Conservation (phyloP, 2,888 invertebrate genomes). For the Ochropleura plecta region DNA sequence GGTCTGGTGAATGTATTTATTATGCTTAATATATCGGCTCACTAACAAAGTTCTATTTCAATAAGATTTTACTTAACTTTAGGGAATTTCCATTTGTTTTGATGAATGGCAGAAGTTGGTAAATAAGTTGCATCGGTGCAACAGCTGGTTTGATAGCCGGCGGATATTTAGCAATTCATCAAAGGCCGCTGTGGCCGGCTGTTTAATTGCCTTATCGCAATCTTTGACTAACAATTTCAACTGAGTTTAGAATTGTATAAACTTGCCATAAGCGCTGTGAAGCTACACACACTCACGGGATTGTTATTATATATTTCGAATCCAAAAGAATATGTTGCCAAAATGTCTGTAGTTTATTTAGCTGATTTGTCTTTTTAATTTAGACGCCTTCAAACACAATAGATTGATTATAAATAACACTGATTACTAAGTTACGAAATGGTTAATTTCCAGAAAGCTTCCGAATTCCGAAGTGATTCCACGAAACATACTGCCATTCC, state of each 20-base stretch:
- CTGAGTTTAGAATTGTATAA: slow-evolving; percentile 4
- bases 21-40: neutral
- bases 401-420: neutral
- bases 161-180: slow-evolving; percentile 34
- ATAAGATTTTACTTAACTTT: neutral
- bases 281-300: no score
- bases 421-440: neutral
- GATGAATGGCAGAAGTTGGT: slow-evolving; percentile 51
- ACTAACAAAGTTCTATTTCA: neutral
- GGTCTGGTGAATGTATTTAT: no score
- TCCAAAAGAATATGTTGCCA: neutral
- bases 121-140: slow-evolving; percentile 53
- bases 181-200: slow-evolving; percentile 26
- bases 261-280: neutral
- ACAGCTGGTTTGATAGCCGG: slow-evolving; percentile 27
- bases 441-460: neutral
- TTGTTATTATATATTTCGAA: neutral
- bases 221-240: slow-evolving; percentile 34
- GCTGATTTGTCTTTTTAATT: neutral
- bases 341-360: neutral
- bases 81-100: slow-evolving; percentile 25
- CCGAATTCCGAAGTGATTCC: neutral
- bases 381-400: neutral
- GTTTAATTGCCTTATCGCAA: slow-evolving; percentile 34
- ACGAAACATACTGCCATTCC: slow-evolving; percentile 27